Conservation (phyloP, 2,113 vertebrate species). For the Pollimyrus isidori region DNA sequence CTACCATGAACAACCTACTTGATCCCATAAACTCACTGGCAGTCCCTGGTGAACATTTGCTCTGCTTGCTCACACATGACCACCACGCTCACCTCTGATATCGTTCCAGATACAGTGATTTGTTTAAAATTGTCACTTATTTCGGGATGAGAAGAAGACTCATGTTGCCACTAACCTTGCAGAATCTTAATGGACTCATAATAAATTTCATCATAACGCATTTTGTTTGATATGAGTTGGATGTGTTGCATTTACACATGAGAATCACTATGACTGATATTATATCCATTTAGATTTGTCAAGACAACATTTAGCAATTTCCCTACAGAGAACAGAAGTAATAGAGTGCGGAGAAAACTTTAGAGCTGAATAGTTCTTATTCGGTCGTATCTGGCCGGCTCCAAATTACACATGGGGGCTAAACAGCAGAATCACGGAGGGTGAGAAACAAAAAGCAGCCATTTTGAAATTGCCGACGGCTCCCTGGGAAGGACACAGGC, state of each 20-base stretch:
- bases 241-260: not conserved
- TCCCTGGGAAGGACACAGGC: not conserved
- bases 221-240: not conserved
- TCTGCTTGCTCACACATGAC: conserved; percentile 25
- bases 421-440: not conserved
- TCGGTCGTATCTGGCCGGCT: not conserved
- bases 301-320: not conserved
- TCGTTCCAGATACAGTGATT: not conserved
- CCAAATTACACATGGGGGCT: not conserved
- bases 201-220: not conserved
- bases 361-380: not conserved
- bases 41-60: conserved; percentile 29
- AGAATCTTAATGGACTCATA: not conserved
- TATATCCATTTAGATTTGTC: conserved; percentile 3
- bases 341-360: not conserved
- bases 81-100: not conserved
- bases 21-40: not conserved
- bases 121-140: not conserved
- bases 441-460: not conserved
- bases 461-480: not conserved
- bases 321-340: not conserved
- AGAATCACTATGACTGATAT: not conserved
- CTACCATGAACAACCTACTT: conserved; percentile 17
- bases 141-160: not conserved
- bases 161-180: not conserved